phyloP scores from a whole-genome alignment of 2,888 invertebrate species.

The Catocala sponsa region DNA sequence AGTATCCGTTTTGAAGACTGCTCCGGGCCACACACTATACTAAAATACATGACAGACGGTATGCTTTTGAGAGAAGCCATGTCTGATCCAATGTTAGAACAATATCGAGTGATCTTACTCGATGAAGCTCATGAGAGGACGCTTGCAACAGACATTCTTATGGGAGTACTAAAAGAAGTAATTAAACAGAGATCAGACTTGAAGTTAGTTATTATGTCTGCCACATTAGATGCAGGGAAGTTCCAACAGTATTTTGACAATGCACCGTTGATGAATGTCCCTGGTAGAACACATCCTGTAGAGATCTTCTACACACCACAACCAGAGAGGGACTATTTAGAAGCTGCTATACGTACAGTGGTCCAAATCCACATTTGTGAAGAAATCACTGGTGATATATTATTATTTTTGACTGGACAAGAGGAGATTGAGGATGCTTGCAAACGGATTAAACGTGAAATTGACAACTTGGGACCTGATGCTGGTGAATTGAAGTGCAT shows the following conservation, averaged over 20 bases:
- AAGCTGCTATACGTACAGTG: conserved; percentile 99
- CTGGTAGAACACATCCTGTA: conserved; percentile 89
- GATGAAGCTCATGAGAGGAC: conserved; percentile 99
- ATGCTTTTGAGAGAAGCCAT: conserved; percentile 99
- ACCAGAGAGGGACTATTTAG: conserved; percentile 98
- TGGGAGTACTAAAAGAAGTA: conserved; percentile 99
- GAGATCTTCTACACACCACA: conserved; percentile 99
- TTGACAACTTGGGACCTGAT: conserved; percentile 97
- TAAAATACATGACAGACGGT: conserved; percentile 99
- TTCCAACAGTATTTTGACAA: conserved; percentile 99
- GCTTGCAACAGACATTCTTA: conserved; percentile 98
- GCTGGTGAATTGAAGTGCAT: conserved; percentile 99
- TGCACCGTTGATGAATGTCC: conserved; percentile 99
- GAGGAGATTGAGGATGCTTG: conserved; percentile 99
- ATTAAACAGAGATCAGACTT: conserved; percentile 96
- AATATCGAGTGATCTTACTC: conserved; percentile 97
- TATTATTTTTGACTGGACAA: conserved; percentile 94
- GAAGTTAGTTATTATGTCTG: conserved; percentile 99
- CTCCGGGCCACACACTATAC: conserved; percentile 96
- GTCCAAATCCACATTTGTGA: conserved; percentile 98
- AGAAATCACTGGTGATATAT: conserved; percentile 96
- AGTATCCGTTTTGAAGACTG: conserved; percentile 99
- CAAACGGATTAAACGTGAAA: conserved; percentile 98
- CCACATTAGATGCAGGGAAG: conserved; percentile 99
- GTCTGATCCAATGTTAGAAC: conserved; percentile 99